Conservation (phyloP, 2,113 vertebrate genomes). For the Rhinolophus ferrumequinum region DNA sequence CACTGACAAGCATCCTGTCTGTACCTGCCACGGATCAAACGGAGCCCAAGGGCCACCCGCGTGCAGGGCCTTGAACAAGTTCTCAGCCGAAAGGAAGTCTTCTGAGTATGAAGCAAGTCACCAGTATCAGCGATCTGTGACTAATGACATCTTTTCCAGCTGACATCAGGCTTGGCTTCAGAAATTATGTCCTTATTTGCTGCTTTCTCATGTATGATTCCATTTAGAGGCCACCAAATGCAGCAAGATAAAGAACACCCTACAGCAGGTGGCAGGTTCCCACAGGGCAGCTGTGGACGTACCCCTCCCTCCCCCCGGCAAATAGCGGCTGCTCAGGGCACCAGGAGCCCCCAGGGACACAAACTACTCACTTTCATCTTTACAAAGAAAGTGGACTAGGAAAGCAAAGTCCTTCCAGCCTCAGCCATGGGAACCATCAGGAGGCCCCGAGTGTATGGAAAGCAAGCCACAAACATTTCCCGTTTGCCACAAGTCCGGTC, state of each 20-base stretch:
- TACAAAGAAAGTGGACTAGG: background rate
- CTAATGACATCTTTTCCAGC: background rate
- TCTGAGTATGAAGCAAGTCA: background rate
- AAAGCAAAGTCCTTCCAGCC: background rate
- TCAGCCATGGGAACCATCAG: background rate
- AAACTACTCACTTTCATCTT: background rate
- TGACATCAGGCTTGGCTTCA: background rate
- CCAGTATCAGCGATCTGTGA: background rate
- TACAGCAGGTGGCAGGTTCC: background rate
- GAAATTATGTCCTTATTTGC: background rate
- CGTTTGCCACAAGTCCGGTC: background rate
- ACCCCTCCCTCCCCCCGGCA: accelerated
- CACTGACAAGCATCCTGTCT: background rate
- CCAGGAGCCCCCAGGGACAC: too few relatives aligned
- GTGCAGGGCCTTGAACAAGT: background rate
- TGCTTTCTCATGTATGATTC: background rate
- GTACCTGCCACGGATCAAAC: background rate
- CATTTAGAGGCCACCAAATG: background rate
- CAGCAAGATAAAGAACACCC: background rate
- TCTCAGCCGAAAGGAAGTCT: background rate
- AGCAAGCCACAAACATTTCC: background rate
- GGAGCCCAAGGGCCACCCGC: accelerated
- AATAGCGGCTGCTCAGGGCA: background rate
- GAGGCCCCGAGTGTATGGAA: background rate
- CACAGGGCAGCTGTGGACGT: background rate